phyloP scores from a whole-genome alignment of 2,797 vertebrate genomes.

The Acipenser ruthenus region DNA sequence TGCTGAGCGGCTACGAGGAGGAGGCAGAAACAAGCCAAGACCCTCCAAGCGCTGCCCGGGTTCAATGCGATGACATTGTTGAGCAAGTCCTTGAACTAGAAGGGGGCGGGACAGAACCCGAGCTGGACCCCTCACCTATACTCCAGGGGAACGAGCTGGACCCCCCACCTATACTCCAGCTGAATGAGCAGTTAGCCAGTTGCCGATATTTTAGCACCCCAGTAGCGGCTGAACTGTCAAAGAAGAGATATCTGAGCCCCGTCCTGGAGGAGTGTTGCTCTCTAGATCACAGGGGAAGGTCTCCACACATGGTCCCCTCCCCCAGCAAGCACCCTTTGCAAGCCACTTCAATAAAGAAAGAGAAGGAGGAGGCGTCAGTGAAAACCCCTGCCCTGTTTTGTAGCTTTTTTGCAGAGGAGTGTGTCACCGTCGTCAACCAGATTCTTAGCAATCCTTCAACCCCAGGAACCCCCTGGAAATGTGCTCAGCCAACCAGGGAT shows the following conservation, averaged over 20 bases:
- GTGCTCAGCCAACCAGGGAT: no score
- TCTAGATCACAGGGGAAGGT: conserved; percentile 1
- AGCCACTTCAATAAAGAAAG: neutral
- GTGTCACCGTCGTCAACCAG: conserved; percentile 14
- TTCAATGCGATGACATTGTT: no score
- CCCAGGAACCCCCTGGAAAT: neutral
- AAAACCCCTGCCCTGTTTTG: conserved; percentile 1
- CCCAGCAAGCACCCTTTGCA: neutral
- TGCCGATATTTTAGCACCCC: conserved; percentile 13
- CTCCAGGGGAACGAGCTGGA: neutral
- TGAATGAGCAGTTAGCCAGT: neutral
- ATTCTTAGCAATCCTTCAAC: neutral
- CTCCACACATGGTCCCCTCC: neutral
- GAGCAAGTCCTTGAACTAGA: neutral
- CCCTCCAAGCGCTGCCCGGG: no score
- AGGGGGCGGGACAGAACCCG: neutral
- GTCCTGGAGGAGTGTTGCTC: conserved; percentile 5
- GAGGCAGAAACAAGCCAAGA: no score
- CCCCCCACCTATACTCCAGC: neutral
- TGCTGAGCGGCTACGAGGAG: no score
- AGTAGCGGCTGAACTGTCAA: neutral
- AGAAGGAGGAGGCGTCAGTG: neutral
- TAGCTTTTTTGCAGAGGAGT: conserved; percentile 25
- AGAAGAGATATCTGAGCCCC: conserved; percentile 3
- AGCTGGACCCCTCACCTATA: neutral